Evolutionary conservation across 2,888 invertebrate genomes (phyloP).

Genomic region (Heliconius erato): DNA sequence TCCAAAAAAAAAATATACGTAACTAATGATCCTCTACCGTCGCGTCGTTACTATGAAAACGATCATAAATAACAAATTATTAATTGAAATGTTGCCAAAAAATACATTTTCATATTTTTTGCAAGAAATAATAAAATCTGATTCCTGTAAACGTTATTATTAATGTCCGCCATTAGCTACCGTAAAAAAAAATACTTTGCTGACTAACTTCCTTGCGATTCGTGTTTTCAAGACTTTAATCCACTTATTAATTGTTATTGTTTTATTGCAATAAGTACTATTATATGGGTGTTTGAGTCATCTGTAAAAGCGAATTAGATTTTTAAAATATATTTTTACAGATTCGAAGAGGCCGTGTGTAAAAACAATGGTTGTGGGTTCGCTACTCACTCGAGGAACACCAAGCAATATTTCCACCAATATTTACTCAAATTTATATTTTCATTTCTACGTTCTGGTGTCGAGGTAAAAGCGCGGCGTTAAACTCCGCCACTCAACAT

Average conservation of each 20-base stretch:
- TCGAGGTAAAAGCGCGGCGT: too few relatives aligned
- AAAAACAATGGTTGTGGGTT: too few relatives aligned
- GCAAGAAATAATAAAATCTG: constrained; percentile 15
- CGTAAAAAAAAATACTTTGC: constrained; percentile 21
- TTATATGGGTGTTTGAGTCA: background rate
- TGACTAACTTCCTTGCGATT: constrained; percentile 14
- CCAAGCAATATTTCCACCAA: too few relatives aligned
- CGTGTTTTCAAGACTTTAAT: constrained; percentile 7
- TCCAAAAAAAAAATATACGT: background rate
- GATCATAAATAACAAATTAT: constrained; percentile 14
- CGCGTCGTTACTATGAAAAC: constrained; percentile 3
- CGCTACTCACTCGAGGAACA: too few relatives aligned
- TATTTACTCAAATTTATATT: too few relatives aligned
- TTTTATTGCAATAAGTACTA: background rate
- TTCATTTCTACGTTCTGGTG: too few relatives aligned
- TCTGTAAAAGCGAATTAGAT: too few relatives aligned
- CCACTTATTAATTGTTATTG: constrained; percentile 1
- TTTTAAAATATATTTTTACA: too few relatives aligned
- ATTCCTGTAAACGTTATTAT: constrained; percentile 9
- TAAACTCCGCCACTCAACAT: too few relatives aligned
- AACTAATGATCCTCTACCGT: constrained; percentile 7
- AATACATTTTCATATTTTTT: constrained; percentile 12
- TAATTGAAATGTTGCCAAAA: constrained; percentile 17
- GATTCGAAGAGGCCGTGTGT: too few relatives aligned
- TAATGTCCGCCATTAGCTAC: constrained; percentile 24